These are phyloP conservation scores for Mythimna vitellina DNA, from an alignment of 2,888 invertebrate species.

Conservation along the genomic window DNA sequence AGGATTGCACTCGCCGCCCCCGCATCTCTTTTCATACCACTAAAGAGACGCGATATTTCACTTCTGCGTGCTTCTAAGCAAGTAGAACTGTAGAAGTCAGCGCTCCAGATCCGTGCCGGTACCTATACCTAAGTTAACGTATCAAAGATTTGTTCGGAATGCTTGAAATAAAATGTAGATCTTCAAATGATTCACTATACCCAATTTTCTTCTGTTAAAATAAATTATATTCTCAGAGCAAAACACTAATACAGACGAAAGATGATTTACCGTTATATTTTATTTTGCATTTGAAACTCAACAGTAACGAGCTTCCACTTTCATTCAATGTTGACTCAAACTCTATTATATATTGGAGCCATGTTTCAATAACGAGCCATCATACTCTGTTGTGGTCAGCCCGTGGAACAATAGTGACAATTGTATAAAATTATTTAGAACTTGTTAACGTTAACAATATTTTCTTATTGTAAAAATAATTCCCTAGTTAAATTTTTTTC, in stretches of 20 bases:
- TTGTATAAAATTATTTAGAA: conserved; percentile 49
- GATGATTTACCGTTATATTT: conserved; percentile 47
- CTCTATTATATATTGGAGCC: not conserved
- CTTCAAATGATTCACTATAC: not conserved
- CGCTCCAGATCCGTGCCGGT: too few relatives aligned
- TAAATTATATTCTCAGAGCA: conserved; percentile 16
- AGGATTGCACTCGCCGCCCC: too few relatives aligned
- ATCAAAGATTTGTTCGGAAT: not conserved
- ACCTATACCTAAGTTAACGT: not conserved
- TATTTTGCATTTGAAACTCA: conserved; percentile 40
- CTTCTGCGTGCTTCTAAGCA: too few relatives aligned
- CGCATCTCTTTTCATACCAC: too few relatives aligned
- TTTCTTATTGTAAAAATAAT: conserved; percentile 41
- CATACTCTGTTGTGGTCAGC: conserved; percentile 36
- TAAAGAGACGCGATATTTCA: too few relatives aligned
- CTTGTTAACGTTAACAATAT: conserved; percentile 33
- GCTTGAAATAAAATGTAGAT: not conserved
- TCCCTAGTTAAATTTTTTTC: conserved; percentile 6
- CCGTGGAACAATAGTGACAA: conserved; percentile 52
- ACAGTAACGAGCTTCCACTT: conserved; percentile 33
- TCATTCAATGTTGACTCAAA: conserved; percentile 39
- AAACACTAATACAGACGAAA: conserved; percentile 38
- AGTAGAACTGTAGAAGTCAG: too few relatives aligned
- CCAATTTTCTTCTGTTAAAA: not conserved
- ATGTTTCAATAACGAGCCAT: conserved; percentile 30